Evolutionary conservation across 1,140 invertebrate species (phyloP).

Genomic region (Agrilus planipennis): DNA sequence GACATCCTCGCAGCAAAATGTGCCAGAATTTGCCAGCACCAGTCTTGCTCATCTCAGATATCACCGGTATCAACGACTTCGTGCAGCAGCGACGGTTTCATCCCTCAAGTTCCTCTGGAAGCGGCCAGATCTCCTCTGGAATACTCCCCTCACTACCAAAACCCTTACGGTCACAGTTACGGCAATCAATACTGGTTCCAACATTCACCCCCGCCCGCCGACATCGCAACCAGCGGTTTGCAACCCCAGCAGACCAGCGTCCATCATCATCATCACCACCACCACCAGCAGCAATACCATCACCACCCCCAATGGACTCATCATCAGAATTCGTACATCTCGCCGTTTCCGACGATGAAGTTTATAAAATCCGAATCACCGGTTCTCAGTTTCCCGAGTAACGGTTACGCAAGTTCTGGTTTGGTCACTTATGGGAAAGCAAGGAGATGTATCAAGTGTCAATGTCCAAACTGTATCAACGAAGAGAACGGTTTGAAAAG

Average conservation of each 20-base stretch:
- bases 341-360: conserved; percentile 16
- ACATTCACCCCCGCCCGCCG: conserved; percentile 29
- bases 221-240: conserved; percentile 26
- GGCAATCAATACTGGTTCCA: conserved; percentile 29
- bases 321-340: conserved; percentile 22
- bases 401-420: no score
- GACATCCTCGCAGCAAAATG: conserved; percentile 26
- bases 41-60: conserved; percentile 18
- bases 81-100: conserved; percentile 27
- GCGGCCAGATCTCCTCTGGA: conserved; percentile 23
- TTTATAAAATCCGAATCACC: conserved; percentile 24
- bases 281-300: conserved; percentile 17
- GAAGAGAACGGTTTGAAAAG: conserved; percentile 52
- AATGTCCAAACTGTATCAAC: conserved; percentile 58
- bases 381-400: conserved; percentile 19
- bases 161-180: conserved; percentile 19
- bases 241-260: conserved; percentile 20
- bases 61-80: conserved; percentile 29
- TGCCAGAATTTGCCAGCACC: conserved; percentile 24
- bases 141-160: conserved; percentile 29
- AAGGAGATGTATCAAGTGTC: conserved; percentile 39
- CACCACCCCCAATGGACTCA: conserved; percentile 19
- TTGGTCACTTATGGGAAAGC: no score
- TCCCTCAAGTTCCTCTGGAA: conserved; percentile 25
- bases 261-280: no score